Evolutionary conservation across 2,797 vertebrate genomes (phyloP).

Genomic region (Xiphophorus birchmanni): DNA sequence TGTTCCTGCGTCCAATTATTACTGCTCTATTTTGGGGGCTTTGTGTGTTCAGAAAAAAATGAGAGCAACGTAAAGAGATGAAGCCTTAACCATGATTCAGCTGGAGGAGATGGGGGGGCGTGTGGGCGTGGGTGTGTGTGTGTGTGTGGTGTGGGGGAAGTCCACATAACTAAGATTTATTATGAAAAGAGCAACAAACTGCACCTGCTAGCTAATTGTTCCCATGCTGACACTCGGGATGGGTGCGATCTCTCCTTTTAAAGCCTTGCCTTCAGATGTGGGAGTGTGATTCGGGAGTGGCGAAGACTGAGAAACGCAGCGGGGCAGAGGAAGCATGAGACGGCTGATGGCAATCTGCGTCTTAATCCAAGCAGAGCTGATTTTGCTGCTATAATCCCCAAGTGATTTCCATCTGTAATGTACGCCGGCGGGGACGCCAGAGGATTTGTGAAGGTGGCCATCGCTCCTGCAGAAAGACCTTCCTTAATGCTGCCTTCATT

Average conservation of each 20-base stretch:
- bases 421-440: constrained; percentile 41
- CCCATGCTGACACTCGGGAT: constrained; percentile 59
- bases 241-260: constrained; percentile 68
- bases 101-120: neutral
- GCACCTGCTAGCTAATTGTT: constrained; percentile 74
- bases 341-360: constrained; percentile 41
- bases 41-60: neutral
- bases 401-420: constrained; percentile 68
- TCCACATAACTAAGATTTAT: constrained; percentile 62
- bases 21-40: constrained; percentile 2
- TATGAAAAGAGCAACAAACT: constrained; percentile 67
- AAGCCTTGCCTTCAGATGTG: constrained; percentile 44
- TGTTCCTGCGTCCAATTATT: constrained; percentile 29
- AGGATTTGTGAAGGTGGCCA: constrained; percentile 57
- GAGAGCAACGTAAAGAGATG: constrained; percentile 3
- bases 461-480: constrained; percentile 7
- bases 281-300: constrained; percentile 43
- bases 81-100: constrained; percentile 35
- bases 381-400: constrained; percentile 58
- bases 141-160: neutral
- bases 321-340: constrained; percentile 30
- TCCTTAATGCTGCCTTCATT: neutral
- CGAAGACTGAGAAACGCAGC: constrained; percentile 36
- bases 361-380: constrained; percentile 51
- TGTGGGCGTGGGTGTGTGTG: neutral